A percentile compares a stretch with the other conserved stretches of the same genome.
Evolutionary conservation across 2,797 vertebrate species (phyloP).

Genomic region (Adrianichthys oophorus): DNA sequence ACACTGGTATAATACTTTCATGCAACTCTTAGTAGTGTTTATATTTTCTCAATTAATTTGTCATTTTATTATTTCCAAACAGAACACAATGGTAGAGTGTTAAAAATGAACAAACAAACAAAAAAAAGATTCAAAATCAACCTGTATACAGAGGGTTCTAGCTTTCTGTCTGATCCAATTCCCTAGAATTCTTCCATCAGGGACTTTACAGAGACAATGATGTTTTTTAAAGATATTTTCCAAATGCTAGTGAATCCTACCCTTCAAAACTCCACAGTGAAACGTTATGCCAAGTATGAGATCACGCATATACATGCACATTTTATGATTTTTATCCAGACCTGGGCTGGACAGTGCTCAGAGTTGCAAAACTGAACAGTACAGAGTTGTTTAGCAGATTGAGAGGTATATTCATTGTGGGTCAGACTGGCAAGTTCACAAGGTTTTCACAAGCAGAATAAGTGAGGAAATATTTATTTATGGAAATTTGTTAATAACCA

Average conservation of each 20-base stretch:
- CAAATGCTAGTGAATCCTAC: conserved; percentile 75
- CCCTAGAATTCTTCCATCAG: conserved; percentile 37
- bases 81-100: conserved; percentile 8
- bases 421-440: conserved; percentile 14
- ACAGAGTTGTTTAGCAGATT: conserved; percentile 28
- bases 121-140: conserved; percentile 11
- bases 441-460: conserved; percentile 17
- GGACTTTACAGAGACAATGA: conserved; percentile 68
- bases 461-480: conserved; percentile 32
- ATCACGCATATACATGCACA: conserved; percentile 61
- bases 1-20: conserved; percentile 53
- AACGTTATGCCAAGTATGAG: conserved; percentile 73
- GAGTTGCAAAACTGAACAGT: conserved; percentile 37
- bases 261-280: conserved; percentile 66
- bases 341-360: conserved; percentile 46
- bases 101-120: conserved; percentile 10
- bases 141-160: conserved; percentile 13
- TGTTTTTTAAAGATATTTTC: conserved; percentile 66
- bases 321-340: conserved; percentile 68
- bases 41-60: conserved; percentile 45
- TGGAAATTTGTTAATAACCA: conserved; percentile 10
- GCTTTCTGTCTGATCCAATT: conserved; percentile 4
- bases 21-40: conserved; percentile 49
- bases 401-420: conserved; percentile 40
- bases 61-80: conserved; percentile 32